Evolutionary conservation across 1,140 invertebrate species (phyloP).

Genomic region (Wiebesia pumilae): DNA sequence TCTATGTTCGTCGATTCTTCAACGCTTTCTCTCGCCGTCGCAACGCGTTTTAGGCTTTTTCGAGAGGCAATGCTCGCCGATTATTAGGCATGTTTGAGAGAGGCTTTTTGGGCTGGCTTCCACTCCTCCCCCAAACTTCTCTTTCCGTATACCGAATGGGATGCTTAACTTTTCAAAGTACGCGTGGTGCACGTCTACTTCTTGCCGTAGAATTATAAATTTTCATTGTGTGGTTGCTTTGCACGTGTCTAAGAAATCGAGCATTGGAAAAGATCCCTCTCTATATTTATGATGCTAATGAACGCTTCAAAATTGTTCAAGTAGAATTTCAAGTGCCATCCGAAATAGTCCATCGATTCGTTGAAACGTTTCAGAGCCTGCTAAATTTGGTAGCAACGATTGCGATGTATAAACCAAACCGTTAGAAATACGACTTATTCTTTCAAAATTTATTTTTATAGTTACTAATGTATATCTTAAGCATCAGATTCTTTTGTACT

Average conservation of each 20-base stretch:
- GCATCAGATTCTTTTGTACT: not conserved
- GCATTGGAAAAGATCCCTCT: not conserved
- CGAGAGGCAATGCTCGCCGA: not conserved
- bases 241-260: not conserved
- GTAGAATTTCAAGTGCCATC: not conserved
- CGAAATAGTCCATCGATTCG: constrained; percentile 13
- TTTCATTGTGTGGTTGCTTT: constrained; percentile 5
- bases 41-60: not conserved
- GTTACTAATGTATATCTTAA: not conserved
- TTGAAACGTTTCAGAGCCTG: not conserved
- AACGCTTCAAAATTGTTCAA: constrained; percentile 15
- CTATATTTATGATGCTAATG: constrained; percentile 34
- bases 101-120: not conserved
- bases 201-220: not conserved
- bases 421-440: not conserved
- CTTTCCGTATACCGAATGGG: not conserved
- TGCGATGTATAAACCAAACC: not conserved
- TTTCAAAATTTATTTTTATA: not conserved
- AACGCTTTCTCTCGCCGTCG: not conserved
- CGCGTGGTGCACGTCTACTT: constrained; percentile 9
- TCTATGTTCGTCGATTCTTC: not conserved
- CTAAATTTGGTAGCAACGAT: not conserved
- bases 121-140: not conserved
- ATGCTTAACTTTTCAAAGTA: constrained; percentile 21
- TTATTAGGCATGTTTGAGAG: not conserved